Evolutionary conservation across 2,888 invertebrate genomes (phyloP), one percentile per base, ranked within the genome.

Genomic region (Tipula helvola): DNA sequence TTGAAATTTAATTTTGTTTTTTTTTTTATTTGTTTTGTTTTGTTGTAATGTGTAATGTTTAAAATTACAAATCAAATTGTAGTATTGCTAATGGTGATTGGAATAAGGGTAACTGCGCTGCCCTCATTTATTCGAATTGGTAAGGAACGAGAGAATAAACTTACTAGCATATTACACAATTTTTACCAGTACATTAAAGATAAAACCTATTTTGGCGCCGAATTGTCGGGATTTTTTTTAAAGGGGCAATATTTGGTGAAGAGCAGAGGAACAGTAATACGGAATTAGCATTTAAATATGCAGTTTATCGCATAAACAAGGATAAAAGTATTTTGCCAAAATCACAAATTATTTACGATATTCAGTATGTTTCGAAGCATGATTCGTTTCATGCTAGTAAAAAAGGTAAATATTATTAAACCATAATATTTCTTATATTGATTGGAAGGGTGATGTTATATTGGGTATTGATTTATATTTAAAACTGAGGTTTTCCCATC

Each of bases 311-410:
- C 89, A 94, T 96, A 89, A 96, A 96, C 92, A 93, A 94, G 88
- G 95, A 96, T 90, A 94, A 93, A 89, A 93, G 93, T 87, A 92
- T 96, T 86, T 92, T 96, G 88, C 94, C 96, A 13, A 94, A 95
- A 89, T 95, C 95, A 3, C 93, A 94, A n/a, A 92, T 96, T 85
- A 93, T 94, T 18, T 95, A 95, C 90, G 95, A 96, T 89, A 95
- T 96, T 87, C 95, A 95, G 90, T 95, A 96, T 90, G 94, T 96
- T 87, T 94, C 94, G 86, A 93, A 93, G 89, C 94, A 95, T 89
- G 96, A 96, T 92, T 96, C 96, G 88, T 96, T 96, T 90, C 94
- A 95, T 89, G 94, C 96, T n/a, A 94, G 95, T 88, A 95, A 96
- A 90, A 95, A 94, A 92, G 95, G 95, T 95, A 89, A 86, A 28